A percentile compares a stretch with the other conserved stretches of the same genome.
Conservation (phyloP, 2,888 invertebrate species). For the Apamea crenata region DNA sequence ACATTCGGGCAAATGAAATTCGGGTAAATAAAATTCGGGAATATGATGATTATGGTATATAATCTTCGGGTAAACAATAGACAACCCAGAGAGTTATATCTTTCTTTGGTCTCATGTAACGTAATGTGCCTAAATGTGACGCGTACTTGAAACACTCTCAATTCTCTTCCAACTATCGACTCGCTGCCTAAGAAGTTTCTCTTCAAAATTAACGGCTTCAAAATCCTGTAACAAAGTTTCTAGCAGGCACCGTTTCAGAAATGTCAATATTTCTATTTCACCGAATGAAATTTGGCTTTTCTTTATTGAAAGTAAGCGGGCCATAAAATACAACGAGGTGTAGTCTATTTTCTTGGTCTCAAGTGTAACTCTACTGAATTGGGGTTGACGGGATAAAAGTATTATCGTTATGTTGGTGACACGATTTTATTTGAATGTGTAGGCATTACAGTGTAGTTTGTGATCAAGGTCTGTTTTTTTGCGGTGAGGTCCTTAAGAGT, state of each 20-base stretch:
- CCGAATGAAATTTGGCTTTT: constrained; percentile 9
- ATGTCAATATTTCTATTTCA: constrained; percentile 44
- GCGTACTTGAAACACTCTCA: not conserved
- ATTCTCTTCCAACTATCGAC: not conserved
- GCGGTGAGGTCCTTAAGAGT: not conserved
- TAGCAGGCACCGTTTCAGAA: not conserved
- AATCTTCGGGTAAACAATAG: no score
- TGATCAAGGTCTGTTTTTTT: constrained; percentile 13
- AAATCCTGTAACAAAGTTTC: not conserved
- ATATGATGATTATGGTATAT: no score
- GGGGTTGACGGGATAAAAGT: constrained; percentile 57
- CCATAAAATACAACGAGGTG: constrained; percentile 42
- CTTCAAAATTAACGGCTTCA: not conserved
- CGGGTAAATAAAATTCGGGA: no score
- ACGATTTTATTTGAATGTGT: constrained; percentile 51
- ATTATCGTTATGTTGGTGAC: constrained; percentile 40
- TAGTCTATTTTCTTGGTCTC: constrained; percentile 38
- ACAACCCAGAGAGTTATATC: no score
- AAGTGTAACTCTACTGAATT: constrained; percentile 56
- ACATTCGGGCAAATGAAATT: no score
- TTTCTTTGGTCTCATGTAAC: not conserved
- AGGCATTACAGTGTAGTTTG: constrained; percentile 30
- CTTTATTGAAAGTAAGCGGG: constrained; percentile 23
- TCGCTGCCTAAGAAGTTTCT: not conserved
- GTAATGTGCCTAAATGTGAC: not conserved